Evolutionary conservation across 2,888 invertebrate species (phyloP).

Genomic region (Sarcophaga subvicina): DNA sequence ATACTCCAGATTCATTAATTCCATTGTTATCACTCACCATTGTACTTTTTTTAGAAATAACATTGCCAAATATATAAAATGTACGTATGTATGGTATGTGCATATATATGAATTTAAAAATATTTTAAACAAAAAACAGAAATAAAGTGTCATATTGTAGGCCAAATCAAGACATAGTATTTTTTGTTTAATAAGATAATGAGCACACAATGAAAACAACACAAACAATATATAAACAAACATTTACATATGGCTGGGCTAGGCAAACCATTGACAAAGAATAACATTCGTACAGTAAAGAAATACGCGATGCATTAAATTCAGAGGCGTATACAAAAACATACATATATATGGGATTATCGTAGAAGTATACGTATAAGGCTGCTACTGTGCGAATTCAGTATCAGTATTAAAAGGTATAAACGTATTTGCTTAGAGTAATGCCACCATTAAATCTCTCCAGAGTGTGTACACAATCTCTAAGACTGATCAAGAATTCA

Average conservation of each 20-base stretch:
- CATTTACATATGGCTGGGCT: background rate
- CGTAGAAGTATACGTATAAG: too few relatives aligned
- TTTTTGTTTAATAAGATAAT: conserved; percentile 50
- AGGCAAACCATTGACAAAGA: background rate
- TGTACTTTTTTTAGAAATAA: background rate
- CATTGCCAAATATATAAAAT: background rate
- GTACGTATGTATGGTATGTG: too few relatives aligned
- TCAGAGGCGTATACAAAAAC: background rate
- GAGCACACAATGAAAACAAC: conserved; percentile 39
- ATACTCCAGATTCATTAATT: too few relatives aligned
- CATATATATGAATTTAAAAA: background rate
- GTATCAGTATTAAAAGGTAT: too few relatives aligned
- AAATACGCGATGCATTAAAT: background rate
- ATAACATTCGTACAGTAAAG: background rate
- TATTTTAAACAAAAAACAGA: conserved; percentile 10
- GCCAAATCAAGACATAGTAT: conserved; percentile 41
- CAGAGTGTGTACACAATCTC: too few relatives aligned
- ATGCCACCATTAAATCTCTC: too few relatives aligned
- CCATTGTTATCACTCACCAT: background rate
- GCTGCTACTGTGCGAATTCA: too few relatives aligned
- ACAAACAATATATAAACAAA: background rate
- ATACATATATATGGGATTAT: too few relatives aligned
- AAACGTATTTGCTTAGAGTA: too few relatives aligned
- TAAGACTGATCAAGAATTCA: too few relatives aligned
- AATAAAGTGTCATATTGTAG: conserved; percentile 49